These are phyloP conservation scores for Camptogramma bilineatum DNA, from an alignment of 2,888 invertebrate species.

Conservation along the genomic window DNA sequence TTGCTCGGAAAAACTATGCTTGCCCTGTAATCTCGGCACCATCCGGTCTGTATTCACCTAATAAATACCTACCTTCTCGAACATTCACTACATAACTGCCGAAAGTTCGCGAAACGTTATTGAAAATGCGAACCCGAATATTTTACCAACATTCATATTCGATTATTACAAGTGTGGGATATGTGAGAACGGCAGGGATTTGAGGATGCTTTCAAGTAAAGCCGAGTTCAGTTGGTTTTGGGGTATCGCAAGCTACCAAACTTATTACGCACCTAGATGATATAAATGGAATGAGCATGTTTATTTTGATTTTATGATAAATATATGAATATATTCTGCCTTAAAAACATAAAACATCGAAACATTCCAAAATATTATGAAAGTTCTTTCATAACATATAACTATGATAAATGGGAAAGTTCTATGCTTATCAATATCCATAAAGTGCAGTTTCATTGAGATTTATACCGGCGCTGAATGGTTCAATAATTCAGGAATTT, in stretches of 20 bases:
- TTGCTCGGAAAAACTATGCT: conserved; percentile 63
- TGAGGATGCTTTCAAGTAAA: conserved; percentile 32
- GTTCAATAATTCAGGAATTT: conserved; percentile 43
- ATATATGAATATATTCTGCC: background rate
- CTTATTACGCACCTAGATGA: conserved; percentile 8
- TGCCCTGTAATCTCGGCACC: conserved; percentile 70
- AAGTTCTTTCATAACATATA: conserved; percentile 24
- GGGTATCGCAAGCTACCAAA: conserved; percentile 10
- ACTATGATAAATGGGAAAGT: conserved; percentile 42
- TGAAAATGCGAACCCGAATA: conserved; percentile 67
- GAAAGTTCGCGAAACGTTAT: conserved; percentile 71
- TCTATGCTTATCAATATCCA: conserved; percentile 46
- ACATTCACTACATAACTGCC: conserved; percentile 64
- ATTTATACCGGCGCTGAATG: conserved; percentile 43
- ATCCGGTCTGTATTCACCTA: conserved; percentile 75
- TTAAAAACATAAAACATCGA: conserved; percentile 1
- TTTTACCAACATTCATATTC: conserved; percentile 57
- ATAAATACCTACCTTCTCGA: conserved; percentile 75
- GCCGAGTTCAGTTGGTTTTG: conserved; percentile 24
- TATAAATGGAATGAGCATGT: background rate
- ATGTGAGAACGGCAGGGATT: conserved; percentile 37
- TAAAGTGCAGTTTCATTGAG: conserved; percentile 46
- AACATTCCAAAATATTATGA: conserved; percentile 5
- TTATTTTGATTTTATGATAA: background rate
- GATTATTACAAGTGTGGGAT: conserved; percentile 45